A percentile compares a stretch with the other conserved stretches of the same genome.
Conservation (phyloP, 1,140 invertebrate genomes). For the Gonatopus flavifemur region DNA sequence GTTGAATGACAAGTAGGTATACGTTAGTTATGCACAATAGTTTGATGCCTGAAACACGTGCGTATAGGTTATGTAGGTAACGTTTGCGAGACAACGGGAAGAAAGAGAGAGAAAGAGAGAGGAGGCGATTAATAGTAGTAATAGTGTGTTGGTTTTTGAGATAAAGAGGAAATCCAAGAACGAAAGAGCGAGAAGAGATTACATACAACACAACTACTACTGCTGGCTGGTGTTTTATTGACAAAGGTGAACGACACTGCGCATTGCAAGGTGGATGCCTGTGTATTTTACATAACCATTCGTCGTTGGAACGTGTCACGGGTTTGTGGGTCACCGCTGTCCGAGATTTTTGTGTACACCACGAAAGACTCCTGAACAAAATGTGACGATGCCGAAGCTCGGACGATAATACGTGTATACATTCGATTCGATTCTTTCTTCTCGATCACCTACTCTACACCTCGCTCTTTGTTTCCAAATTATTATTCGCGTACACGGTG, state of each 20-base stretch:
- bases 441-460: too few relatives aligned
- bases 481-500: too few relatives aligned
- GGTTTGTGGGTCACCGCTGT: slow-evolving; percentile 29
- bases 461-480: too few relatives aligned
- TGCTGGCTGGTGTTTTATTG: slow-evolving; percentile 32
- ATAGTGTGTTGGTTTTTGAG: too few relatives aligned
- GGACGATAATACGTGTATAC: too few relatives aligned
- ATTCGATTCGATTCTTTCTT: too few relatives aligned
- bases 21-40: not conserved
- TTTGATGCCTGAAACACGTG: slow-evolving; percentile 11
- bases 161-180: slow-evolving; percentile 5
- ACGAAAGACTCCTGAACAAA: too few relatives aligned
- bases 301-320: slow-evolving; percentile 16
- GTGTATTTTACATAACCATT: slow-evolving; percentile 26
- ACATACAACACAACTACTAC: slow-evolving; percentile 9
- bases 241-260: slow-evolving; percentile 39
- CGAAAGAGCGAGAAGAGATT: not conserved
- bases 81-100: not conserved
- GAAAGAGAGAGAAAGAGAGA: not conserved
- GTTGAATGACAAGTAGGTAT: slow-evolving; percentile 3
- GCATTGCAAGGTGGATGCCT: slow-evolving; percentile 27
- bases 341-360: too few relatives aligned
- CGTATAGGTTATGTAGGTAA: slow-evolving; percentile 13
- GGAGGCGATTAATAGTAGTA: not conserved
- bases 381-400: too few relatives aligned